Conservation (phyloP, 2,888 invertebrate genomes). For the Cacoxenus indagator region DNA sequence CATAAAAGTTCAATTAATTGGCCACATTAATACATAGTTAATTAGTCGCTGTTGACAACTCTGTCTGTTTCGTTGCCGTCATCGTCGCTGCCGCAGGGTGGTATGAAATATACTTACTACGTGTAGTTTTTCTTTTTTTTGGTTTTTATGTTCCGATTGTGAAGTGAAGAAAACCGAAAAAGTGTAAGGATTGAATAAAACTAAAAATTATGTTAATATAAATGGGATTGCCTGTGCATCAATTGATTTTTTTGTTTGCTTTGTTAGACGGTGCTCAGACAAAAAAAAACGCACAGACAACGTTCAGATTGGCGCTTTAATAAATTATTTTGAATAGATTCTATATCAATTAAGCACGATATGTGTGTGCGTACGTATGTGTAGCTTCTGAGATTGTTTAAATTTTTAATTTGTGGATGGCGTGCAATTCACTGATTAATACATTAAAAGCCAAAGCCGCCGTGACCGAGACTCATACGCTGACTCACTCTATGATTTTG, state of each 20-base stretch:
- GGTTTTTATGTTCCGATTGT: conserved; percentile 3
- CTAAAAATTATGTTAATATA: background rate
- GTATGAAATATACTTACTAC: conserved; percentile 59
- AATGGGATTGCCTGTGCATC: background rate
- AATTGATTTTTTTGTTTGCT: no score
- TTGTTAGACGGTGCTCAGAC: no score
- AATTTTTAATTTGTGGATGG: no score
- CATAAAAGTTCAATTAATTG: no score
- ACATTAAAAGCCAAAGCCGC: background rate
- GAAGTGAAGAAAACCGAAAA: conserved; percentile 18
- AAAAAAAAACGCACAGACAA: background rate
- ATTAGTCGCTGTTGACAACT: background rate
- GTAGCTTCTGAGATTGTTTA: no score
- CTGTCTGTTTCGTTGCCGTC: conserved; percentile 27
- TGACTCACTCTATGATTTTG: no score
- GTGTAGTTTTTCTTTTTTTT: conserved; percentile 53
- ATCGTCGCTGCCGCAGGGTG: conserved; percentile 47
- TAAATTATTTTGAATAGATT: no score
- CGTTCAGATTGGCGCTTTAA: background rate
- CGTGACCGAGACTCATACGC: background rate
- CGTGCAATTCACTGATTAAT: conserved; percentile 1
- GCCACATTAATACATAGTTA: no score
- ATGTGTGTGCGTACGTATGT: no score
- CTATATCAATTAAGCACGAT: no score
- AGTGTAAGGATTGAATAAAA: background rate